Percentiles rank a stretch among this genome's conserved stretches.
Evolutionary conservation across 2,113 vertebrate species (phyloP).

Genomic region (Carassius auratus): DNA sequence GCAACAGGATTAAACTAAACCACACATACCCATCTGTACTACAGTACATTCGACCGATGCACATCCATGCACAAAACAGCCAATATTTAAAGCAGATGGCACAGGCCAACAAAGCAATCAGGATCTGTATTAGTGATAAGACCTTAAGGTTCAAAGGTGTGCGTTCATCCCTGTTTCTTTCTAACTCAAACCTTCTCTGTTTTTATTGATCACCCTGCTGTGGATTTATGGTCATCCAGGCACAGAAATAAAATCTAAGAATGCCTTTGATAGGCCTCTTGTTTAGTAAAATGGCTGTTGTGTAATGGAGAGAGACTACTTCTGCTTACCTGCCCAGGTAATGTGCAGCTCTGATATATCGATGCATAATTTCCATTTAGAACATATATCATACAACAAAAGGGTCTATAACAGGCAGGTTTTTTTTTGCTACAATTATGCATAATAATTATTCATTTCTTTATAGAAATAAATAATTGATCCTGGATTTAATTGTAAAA

Average conservation of each 20-base stretch:
- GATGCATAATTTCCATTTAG: not conserved
- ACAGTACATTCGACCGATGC: too few species aligned
- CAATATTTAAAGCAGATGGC: too few species aligned
- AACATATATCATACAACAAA: not conserved
- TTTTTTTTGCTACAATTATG: not conserved
- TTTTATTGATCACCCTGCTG: too few species aligned
- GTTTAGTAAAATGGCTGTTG: not conserved
- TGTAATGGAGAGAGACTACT: slow-evolving; percentile 25
- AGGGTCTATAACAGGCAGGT: not conserved
- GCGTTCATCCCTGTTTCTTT: too few species aligned
- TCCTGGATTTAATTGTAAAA: not conserved
- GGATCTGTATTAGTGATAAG: too few species aligned
- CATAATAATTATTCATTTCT: not conserved
- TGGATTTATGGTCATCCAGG: too few species aligned
- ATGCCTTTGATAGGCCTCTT: slow-evolving; percentile 3
- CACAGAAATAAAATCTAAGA: not conserved
- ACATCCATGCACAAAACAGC: too few species aligned
- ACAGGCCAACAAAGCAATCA: too few species aligned
- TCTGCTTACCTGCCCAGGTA: slow-evolving; percentile 21
- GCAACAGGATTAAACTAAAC: too few species aligned
- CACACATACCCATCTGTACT: too few species aligned
- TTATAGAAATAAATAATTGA: not conserved
- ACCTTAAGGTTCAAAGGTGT: too few species aligned
- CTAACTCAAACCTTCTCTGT: too few species aligned
- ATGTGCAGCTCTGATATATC: not conserved